Evolutionary conservation across 1,140 invertebrate genomes (phyloP).

Genomic region (Ooceraea biroi): DNA sequence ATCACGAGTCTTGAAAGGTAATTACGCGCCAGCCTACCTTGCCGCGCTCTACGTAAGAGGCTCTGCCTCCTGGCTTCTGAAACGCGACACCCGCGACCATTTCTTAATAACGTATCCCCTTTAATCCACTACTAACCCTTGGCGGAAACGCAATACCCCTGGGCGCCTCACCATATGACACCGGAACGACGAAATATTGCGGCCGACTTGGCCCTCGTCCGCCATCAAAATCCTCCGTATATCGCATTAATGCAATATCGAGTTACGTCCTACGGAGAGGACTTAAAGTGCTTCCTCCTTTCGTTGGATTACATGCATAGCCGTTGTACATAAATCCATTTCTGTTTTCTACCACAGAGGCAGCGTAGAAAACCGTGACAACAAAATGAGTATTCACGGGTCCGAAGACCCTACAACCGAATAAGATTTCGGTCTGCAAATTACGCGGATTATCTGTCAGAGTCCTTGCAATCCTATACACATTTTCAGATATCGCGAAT

Average conservation of each 20-base stretch:
- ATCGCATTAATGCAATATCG: slow-evolving; percentile 78
- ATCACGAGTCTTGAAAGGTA: slow-evolving; percentile 7
- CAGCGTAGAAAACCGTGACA: not conserved
- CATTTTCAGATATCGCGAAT: slow-evolving; percentile 9
- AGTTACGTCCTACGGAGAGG: slow-evolving; percentile 69
- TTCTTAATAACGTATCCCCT: slow-evolving; percentile 75
- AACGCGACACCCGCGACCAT: slow-evolving; percentile 50
- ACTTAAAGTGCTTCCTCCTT: slow-evolving; percentile 73
- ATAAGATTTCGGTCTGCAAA: slow-evolving; percentile 15
- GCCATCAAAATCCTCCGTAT: slow-evolving; percentile 71
- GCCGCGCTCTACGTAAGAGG: not conserved
- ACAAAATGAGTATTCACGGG: no score
- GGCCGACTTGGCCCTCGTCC: slow-evolving; percentile 74
- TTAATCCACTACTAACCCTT: slow-evolving; percentile 70
- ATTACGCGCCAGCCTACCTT: slow-evolving; percentile 12
- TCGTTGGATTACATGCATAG: not conserved
- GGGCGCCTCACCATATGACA: slow-evolving; percentile 79
- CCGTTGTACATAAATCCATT: not conserved
- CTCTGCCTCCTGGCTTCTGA: not conserved
- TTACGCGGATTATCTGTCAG: slow-evolving; percentile 43
- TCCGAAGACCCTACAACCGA: not conserved
- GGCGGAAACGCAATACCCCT: slow-evolving; percentile 78
- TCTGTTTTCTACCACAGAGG: not conserved
- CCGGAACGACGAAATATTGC: slow-evolving; percentile 80
- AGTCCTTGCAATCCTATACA: no score